Conservation (phyloP, 2,797 vertebrate species). For the Sus cebifrons region DNA sequence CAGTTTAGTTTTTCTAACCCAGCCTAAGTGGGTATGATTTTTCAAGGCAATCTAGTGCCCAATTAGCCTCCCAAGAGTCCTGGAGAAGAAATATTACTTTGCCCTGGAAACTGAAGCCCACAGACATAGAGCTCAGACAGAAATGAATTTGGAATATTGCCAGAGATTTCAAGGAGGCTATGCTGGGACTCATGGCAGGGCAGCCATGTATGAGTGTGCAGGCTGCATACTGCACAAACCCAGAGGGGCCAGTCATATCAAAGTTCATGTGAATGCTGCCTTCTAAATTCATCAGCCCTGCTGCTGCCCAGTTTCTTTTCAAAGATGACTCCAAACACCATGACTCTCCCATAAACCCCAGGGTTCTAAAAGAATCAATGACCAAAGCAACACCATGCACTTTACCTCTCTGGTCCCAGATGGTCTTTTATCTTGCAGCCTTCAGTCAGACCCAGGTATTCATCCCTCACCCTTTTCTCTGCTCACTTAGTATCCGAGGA, state of each 20-base stretch:
- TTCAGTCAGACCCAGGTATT: neutral
- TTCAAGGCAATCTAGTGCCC: constrained; percentile 21
- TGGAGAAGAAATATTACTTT: neutral
- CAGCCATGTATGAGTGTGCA: neutral
- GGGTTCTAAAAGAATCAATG: neutral
- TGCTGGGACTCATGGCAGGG: neutral
- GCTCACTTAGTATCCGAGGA: neutral
- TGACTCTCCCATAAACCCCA: neutral
- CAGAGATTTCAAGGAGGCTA: neutral
- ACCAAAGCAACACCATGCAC: neutral
- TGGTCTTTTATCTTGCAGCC: neutral
- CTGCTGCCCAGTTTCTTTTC: neutral
- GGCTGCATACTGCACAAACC: neutral
- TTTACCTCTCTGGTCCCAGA: neutral
- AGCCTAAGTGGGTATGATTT: neutral
- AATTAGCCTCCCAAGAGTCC: neutral
- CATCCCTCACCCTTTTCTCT: neutral
- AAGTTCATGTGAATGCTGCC: neutral
- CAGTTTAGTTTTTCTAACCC: neutral
- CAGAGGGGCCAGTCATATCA: neutral
- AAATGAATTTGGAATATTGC: neutral
- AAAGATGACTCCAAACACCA: constrained; percentile 6
- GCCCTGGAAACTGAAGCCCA: constrained; percentile 40
- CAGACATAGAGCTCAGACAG: neutral
- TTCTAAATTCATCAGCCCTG: neutral